These are phyloP conservation scores for Saxidomus purpurata DNA, from an alignment of 1,140 invertebrate genomes.

Conservation along the genomic window DNA sequence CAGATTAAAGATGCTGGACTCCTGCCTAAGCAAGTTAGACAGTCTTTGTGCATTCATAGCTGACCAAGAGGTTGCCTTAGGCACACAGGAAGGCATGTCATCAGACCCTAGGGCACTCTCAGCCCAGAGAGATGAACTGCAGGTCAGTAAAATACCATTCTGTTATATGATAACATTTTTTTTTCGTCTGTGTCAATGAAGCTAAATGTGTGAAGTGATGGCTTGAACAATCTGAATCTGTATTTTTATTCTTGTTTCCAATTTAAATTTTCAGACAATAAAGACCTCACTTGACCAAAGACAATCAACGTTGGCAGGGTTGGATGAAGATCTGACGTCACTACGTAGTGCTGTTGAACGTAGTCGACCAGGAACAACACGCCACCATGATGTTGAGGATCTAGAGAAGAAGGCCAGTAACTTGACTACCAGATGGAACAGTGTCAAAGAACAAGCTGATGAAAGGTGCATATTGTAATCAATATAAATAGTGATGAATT, in stretches of 20 bases:
- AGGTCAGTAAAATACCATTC: constrained; percentile 75
- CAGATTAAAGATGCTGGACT: constrained; percentile 95
- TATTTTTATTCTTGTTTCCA: too few species aligned
- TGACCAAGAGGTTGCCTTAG: constrained; percentile 96
- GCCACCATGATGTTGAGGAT: constrained; percentile 94
- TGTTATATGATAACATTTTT: too few species aligned
- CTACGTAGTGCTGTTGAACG: constrained; percentile 94
- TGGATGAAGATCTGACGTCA: constrained; percentile 96
- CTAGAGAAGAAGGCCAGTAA: constrained; percentile 97
- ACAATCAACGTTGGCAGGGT: constrained; percentile 90
- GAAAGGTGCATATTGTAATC: constrained; percentile 92
- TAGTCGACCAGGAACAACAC: constrained; percentile 90
- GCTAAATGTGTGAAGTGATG: too few species aligned
- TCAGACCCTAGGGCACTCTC: constrained; percentile 93
- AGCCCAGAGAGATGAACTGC: constrained; percentile 81
- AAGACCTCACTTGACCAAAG: constrained; percentile 90
- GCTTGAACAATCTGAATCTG: too few species aligned
- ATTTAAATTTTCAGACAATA: constrained; percentile 85
- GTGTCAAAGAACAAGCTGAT: constrained; percentile 95
- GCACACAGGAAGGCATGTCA: constrained; percentile 93
- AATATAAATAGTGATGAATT: too few species aligned
- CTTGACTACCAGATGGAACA: constrained; percentile 95
- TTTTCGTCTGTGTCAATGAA: too few species aligned
- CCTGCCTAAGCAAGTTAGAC: constrained; percentile 95
- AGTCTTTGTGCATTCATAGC: constrained; percentile 95